Evolutionary conservation across 2,113 vertebrate species (phyloP).

Genomic region (Notechis scutatus): DNA sequence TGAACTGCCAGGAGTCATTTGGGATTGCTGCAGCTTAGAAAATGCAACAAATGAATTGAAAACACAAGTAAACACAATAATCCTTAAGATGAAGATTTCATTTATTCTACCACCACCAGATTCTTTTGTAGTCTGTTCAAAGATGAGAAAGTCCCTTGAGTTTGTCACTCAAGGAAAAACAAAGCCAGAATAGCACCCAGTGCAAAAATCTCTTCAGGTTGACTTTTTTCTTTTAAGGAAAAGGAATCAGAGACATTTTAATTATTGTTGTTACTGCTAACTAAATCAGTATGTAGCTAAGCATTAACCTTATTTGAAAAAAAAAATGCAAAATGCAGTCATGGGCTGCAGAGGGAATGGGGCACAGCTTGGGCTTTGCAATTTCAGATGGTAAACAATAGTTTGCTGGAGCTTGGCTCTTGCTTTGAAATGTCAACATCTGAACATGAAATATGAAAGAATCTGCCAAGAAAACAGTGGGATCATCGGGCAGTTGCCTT

Average conservation of each 20-base stretch:
- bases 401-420: constrained; percentile 1
- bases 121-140: background rate
- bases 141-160: too few relatives aligned
- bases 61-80: background rate
- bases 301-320: background rate
- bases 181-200: background rate
- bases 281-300: background rate
- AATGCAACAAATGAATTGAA: background rate
- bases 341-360: background rate
- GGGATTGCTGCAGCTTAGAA: background rate
- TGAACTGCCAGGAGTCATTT: background rate
- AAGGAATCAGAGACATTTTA: background rate
- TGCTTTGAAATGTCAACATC: constrained; percentile 17
- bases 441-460: constrained; percentile 6
- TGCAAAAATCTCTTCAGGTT: background rate
- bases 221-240: too few relatives aligned
- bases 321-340: background rate
- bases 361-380: constrained; percentile 8
- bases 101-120: background rate
- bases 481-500: background rate
- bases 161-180: background rate
- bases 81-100: background rate
- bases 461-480: constrained; percentile 18
- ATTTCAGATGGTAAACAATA: constrained; percentile 6
- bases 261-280: background rate